Conservation (phyloP, 35 echinoderm and acorn worm species). For the Amphiura filiformis region DNA sequence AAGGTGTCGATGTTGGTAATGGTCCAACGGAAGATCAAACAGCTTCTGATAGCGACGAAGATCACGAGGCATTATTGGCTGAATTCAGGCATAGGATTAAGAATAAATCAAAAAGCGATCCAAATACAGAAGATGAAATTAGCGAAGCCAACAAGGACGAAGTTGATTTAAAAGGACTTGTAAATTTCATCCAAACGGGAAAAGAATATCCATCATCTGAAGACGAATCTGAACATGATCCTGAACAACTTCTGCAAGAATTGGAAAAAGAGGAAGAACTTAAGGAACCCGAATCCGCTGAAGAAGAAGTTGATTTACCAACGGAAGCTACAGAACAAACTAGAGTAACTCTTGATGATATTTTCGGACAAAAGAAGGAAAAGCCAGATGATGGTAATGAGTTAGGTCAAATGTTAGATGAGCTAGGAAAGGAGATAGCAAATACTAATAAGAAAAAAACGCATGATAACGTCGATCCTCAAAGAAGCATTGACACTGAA, state of each 20-base stretch:
- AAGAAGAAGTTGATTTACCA: background rate
- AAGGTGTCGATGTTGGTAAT: background rate
- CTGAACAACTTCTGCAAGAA: background rate
- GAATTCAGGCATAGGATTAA: background rate
- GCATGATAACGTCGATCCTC: too few species aligned
- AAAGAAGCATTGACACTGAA: too few species aligned
- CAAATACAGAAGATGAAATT: background rate
- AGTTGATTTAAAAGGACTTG: background rate
- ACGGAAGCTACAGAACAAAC: background rate
- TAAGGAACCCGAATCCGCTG: background rate
- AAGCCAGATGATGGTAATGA: background rate
- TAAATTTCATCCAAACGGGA: background rate
- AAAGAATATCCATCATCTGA: background rate
- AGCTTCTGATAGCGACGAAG: background rate
- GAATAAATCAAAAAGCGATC: background rate
- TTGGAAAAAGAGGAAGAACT: background rate
- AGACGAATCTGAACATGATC: background rate
- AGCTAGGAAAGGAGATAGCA: background rate
- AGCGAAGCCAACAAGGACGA: background rate
- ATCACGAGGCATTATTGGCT: background rate
- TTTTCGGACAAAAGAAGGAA: background rate
- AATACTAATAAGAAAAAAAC: background rate
- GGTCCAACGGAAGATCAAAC: background rate
- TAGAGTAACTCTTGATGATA: background rate
- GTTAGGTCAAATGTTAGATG: background rate